Evolutionary conservation across 1,140 invertebrate genomes (phyloP).

Genomic region (Cydia pomonella): DNA sequence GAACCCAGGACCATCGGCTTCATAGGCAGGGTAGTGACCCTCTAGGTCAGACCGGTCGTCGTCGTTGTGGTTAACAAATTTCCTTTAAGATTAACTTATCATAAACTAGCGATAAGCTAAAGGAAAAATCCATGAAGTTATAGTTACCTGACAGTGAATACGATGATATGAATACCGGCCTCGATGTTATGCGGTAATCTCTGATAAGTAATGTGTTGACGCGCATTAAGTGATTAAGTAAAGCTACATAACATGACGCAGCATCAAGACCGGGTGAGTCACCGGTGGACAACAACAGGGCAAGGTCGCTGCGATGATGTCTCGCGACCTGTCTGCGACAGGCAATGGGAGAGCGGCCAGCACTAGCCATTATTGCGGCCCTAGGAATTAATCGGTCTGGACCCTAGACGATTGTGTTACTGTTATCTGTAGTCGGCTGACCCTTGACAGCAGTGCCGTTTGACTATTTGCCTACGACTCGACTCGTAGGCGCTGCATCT

Average conservation of each 20-base stretch:
- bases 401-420: not conserved
- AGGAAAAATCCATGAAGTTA: not conserved
- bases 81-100: too few relatives aligned
- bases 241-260: not conserved
- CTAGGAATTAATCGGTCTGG: not conserved
- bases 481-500: not conserved
- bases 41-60: too few relatives aligned
- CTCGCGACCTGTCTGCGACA: not conserved
- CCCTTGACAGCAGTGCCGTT: not conserved
- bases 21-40: too few relatives aligned
- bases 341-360: slow-evolving; percentile 4
- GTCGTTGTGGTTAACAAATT: too few relatives aligned
- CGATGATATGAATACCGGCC: not conserved
- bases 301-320: slow-evolving; percentile 9
- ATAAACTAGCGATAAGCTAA: too few relatives aligned
- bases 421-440: not conserved
- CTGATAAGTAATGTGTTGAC: not conserved
- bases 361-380: not conserved
- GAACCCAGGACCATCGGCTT: too few relatives aligned
- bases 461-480: not conserved
- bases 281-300: not conserved
- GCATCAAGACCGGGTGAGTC: slow-evolving; percentile 10
- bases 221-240: slow-evolving; percentile 13
- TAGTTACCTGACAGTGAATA: not conserved
- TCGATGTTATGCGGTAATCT: not conserved